phyloP scores from a whole-genome alignment of 2,888 invertebrate species.

The Auanema freiburgensis region DNA sequence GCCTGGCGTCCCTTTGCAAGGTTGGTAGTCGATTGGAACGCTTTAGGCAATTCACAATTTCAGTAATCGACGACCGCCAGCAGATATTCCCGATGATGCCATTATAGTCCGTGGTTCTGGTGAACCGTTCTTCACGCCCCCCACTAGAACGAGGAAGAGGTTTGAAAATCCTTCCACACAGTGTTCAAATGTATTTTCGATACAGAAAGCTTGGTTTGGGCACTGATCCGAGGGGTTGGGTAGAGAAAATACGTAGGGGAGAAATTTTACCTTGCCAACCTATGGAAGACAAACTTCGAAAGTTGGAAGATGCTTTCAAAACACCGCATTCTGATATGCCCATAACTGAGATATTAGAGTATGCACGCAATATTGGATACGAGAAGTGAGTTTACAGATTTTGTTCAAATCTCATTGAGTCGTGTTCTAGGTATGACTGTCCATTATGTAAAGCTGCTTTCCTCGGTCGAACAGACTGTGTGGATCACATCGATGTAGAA shows the following conservation, averaged over 20 bases:
- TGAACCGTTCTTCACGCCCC: slow-evolving; percentile 52
- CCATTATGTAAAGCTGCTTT: slow-evolving; percentile 59
- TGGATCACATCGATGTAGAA: slow-evolving; percentile 49
- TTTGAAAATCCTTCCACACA: slow-evolving; percentile 8
- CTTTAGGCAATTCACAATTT: slow-evolving; percentile 27
- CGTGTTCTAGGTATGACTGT: slow-evolving; percentile 52
- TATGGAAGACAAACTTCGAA: slow-evolving; percentile 54
- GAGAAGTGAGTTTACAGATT: slow-evolving; percentile 44
- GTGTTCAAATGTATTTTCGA: not conserved
- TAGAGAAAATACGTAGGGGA: slow-evolving; percentile 53
- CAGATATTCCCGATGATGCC: slow-evolving; percentile 62
- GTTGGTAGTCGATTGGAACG: slow-evolving; percentile 22
- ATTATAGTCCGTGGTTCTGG: slow-evolving; percentile 58
- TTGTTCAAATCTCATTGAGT: slow-evolving; percentile 5
- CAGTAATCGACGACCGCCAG: slow-evolving; percentile 62
- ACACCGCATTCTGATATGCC: slow-evolving; percentile 28
- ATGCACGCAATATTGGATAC: slow-evolving; percentile 52
- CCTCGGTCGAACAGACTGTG: slow-evolving; percentile 55
- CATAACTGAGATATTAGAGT: slow-evolving; percentile 48
- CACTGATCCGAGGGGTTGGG: slow-evolving; percentile 48
- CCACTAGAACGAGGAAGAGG: slow-evolving; percentile 38
- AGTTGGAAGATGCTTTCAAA: slow-evolving; percentile 46
- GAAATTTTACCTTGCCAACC: slow-evolving; percentile 54
- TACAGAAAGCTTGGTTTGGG: slow-evolving; percentile 56
- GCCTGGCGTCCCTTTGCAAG: slow-evolving; percentile 64